Evolutionary conservation across 2,888 invertebrate genomes (phyloP), one percentile per base, ranked within the genome.

Genomic region (Flabesymbios commensalis): DNA sequence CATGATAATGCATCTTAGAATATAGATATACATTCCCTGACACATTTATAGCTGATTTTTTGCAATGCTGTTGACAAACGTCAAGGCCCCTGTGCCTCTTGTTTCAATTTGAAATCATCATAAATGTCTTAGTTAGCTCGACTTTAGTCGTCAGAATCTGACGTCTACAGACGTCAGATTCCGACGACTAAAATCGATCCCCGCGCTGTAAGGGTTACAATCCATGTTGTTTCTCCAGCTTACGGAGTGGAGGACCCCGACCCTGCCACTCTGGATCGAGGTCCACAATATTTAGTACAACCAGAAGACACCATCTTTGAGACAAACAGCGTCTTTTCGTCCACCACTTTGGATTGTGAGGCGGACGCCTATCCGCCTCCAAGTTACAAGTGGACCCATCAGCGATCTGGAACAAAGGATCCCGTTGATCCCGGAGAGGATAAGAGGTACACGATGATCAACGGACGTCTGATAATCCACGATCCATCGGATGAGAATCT

Each of bases 391-490:
- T 96, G 94, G 95, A 94, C 87, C 78, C 88, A 90, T 72, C 64
- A 62, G 52, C 29, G 57, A 33, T 59, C 57, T 22, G 71, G 70
- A 1, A 51, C 48, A 32, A 63, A 64, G 24, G 53, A 70, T 1
- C 31, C 53, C 0, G 36, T 67, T 3, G 64, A 65, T 39, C 63
- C 64, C 7, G 17, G 7, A 10, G 22, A 14, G 31, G 45, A 61
- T 31, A 10, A 4, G 26, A 88, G 93, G 60, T 93, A 90, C 76
- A 93, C 95, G 1, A 83, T 95, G 5, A 94, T 93, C 74, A 96
- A 96, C 63, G 97, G 97, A 29, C 90, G 90, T 65, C 85, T 97
- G 7, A 92, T 94, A 72, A 94, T 97, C 61, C 89, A 90, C 72
- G 87, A 89, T 74, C 95, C 96, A 1, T 95, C 95, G 2, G 89